These are phyloP conservation scores for Camponotus pennsylvanicus DNA, from an alignment of 1,140 invertebrate genomes.

Conservation along the genomic window DNA sequence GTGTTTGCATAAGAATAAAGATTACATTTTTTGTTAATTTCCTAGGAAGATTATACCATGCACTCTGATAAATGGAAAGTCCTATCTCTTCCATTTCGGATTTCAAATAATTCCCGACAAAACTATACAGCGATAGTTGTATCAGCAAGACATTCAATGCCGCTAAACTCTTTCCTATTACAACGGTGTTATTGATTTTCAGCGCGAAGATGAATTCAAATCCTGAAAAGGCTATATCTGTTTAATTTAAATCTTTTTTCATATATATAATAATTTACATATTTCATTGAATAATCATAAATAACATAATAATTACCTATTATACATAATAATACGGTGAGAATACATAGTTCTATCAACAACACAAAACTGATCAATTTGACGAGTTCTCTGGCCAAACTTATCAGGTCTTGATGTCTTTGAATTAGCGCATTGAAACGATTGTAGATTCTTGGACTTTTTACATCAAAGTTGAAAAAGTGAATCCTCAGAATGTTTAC, in stretches of 20 bases:
- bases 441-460: too few relatives aligned
- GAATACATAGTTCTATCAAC: too few relatives aligned
- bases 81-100: constrained; percentile 59
- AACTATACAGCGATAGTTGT: constrained; percentile 58
- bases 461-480: too few relatives aligned
- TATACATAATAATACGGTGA: too few relatives aligned
- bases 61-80: constrained; percentile 29
- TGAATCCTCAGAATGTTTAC: too few relatives aligned
- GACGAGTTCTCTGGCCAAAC: too few relatives aligned
- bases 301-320: background rate
- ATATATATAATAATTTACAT: too few relatives aligned
- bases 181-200: background rate
- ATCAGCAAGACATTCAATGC: background rate
- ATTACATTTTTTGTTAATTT: constrained; percentile 27
- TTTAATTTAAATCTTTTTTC: too few relatives aligned
- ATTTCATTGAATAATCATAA: too few relatives aligned
- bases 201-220: constrained; percentile 64
- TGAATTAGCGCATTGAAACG: too few relatives aligned
- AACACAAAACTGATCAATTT: too few relatives aligned
- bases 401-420: too few relatives aligned
- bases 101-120: constrained; percentile 61
- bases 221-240: constrained; percentile 41
- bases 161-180: constrained; percentile 28
- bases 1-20: constrained; percentile 44
- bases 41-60: constrained; percentile 49